phyloP scores from a whole-genome alignment of 2,888 invertebrate species.

The Plemyria rubiginata region DNA sequence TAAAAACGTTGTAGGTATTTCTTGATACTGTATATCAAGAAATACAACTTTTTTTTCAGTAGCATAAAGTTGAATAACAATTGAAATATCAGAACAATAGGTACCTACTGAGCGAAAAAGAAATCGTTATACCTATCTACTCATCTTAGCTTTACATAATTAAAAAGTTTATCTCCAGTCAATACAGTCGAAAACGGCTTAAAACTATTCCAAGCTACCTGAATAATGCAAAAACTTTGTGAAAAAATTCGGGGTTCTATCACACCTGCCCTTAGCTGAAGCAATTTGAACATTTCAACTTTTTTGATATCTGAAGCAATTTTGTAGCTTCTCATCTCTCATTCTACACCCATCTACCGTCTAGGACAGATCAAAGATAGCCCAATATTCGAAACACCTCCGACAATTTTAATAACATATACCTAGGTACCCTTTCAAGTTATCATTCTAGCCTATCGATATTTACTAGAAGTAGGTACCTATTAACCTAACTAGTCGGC shows the following conservation, averaged over 20 bases:
- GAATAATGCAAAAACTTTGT: conserved; percentile 12
- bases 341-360: no score
- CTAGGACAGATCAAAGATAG: no score
- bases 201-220: conserved; percentile 16
- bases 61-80: neutral
- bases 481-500: neutral
- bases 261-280: conserved; percentile 1
- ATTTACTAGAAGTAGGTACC: neutral
- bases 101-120: neutral
- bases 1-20: no score
- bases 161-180: neutral
- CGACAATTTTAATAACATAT: neutral
- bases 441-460: neutral
- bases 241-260: conserved; percentile 8
- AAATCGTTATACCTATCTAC: neutral
- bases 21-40: no score
- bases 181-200: neutral
- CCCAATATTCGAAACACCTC: no score
- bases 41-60: neutral
- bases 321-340: neutral
- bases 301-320: conserved; percentile 2
- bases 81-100: neutral
- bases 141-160: neutral
- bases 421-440: no score
- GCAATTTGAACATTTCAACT: no score